These are phyloP conservation scores for Pterostichus madidus DNA, from an alignment of 2,888 invertebrate genomes.

Conservation along the genomic window DNA sequence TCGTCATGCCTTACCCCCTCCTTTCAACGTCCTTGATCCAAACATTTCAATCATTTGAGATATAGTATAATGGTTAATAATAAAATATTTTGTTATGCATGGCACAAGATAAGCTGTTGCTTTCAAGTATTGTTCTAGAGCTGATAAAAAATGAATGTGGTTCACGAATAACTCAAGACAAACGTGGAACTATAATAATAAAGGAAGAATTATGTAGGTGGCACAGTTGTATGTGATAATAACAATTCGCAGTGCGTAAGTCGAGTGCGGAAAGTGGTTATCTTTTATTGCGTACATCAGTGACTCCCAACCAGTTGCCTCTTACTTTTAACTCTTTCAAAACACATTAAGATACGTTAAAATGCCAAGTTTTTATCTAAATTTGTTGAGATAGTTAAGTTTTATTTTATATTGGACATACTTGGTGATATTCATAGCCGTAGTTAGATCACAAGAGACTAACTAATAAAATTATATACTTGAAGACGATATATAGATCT, in stretches of 20 bases:
- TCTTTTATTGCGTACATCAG: slow-evolving; percentile 47
- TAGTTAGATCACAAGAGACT: no score
- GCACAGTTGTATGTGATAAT: slow-evolving; percentile 52
- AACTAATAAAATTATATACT: no score
- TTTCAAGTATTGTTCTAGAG: slow-evolving; percentile 6
- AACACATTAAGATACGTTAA: neutral
- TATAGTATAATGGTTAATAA: no score
- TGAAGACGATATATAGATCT: no score
- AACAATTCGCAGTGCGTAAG: slow-evolving; percentile 54
- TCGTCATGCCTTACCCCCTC: no score
- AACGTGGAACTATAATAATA: slow-evolving; percentile 45
- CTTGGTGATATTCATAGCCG: no score
- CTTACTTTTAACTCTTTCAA: neutral
- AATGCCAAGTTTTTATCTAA: no score
- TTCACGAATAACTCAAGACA: slow-evolving; percentile 40
- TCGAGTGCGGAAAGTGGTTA: slow-evolving; percentile 50
- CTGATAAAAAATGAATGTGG: slow-evolving; percentile 29
- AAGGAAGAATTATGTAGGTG: slow-evolving; percentile 44
- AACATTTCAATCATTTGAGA: neutral
- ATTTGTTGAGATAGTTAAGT: no score
- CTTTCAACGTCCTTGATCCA: no score
- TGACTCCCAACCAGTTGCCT: neutral
- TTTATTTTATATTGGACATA: no score
- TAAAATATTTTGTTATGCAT: no score
- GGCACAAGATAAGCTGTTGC: slow-evolving; percentile 24